phyloP scores from a whole-genome alignment of 2,113 vertebrate species.

The Paratilapia polleni region DNA sequence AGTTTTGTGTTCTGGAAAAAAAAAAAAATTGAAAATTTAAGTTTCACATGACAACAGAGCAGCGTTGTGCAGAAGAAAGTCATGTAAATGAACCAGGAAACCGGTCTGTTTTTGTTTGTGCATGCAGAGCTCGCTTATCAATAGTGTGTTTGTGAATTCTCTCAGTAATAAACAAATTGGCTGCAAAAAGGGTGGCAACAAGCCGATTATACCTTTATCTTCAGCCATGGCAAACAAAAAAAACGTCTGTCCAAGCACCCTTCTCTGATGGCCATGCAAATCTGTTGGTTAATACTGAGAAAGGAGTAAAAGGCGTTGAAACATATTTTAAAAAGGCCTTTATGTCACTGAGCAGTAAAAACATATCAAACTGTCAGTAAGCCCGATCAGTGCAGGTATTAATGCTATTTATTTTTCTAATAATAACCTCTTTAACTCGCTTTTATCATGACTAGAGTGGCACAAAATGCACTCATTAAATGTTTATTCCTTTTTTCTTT shows the following conservation, averaged over 20 bases:
- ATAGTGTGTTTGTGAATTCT: slow-evolving; percentile 59
- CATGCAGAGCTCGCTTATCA: slow-evolving; percentile 10
- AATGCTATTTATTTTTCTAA: background rate
- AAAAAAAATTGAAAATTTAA: background rate
- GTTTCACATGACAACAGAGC: slow-evolving; percentile 30
- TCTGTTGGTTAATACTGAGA: background rate
- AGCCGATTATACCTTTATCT: slow-evolving; percentile 6
- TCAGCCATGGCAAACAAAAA: background rate
- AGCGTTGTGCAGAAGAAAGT: slow-evolving; percentile 10
- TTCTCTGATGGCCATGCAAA: slow-evolving; percentile 49
- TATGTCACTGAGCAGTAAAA: background rate
- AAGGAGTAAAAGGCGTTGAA: slow-evolving; percentile 3
- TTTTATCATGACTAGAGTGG: background rate
- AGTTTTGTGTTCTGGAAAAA: background rate
- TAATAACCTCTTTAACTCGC: background rate
- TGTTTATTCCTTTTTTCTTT: background rate
- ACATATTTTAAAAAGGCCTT: background rate
- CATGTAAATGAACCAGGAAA: slow-evolving; percentile 76
- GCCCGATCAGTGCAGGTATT: background rate
- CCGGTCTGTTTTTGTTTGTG: slow-evolving; percentile 28
- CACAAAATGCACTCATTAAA: background rate
- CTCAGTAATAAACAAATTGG: slow-evolving; percentile 69
- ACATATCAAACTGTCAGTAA: background rate
- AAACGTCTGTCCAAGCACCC: background rate
- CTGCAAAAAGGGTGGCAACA: background rate